Evolutionary conservation across 2,888 invertebrate genomes (phyloP), one percentile per base, ranked within the genome.

Genomic region (Tipula vernalis): DNA sequence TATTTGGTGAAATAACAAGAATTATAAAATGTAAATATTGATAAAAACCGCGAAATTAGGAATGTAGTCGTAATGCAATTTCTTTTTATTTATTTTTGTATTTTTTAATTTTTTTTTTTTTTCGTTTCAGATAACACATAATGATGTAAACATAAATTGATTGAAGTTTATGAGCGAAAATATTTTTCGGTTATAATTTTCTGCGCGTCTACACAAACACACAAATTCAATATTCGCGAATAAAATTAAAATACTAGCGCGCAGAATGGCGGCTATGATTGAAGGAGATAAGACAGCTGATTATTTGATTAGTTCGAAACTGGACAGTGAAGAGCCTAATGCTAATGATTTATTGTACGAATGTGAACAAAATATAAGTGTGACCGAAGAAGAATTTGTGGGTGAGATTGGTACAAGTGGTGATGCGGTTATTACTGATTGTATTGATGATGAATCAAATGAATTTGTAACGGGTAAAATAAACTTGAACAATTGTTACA

Each of bases 401-500:
- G 28, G 71, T 28, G 71, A 28, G 8, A 10, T 3, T 71, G 28
- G 71, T 10, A n/a, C 5, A 3, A 87, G 85, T 83, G 15, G 15
- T 4, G 87, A 86, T 36, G 85, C 87, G 86, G 87, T 87, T 86
- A 88, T 86, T n/a, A 87, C 87, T 36, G 39, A 39, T 83, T 36
- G 36, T 83, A 36, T 83, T n/a, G 85, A 39, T 6, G n/a, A 41
- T 85, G 85, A 41, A 0, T 6, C 12, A 15, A 44, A 85, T 6
- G 41, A 28, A 2, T 18, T 44, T 8, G 39, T 12, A 41, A 12
- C 41, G 12, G 18, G 4, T 85, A 44, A 18, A 41, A 44, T 18
- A 18, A 42, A 18, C 42, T 42, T 85, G 41, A 85, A 39, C 39
- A 47, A 47, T 51, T 44, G 92, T 36, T 84, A 41, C 10, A 92